phyloP scores from a whole-genome alignment of 2,113 vertebrate genomes.

The Cranoglanis bouderius region DNA sequence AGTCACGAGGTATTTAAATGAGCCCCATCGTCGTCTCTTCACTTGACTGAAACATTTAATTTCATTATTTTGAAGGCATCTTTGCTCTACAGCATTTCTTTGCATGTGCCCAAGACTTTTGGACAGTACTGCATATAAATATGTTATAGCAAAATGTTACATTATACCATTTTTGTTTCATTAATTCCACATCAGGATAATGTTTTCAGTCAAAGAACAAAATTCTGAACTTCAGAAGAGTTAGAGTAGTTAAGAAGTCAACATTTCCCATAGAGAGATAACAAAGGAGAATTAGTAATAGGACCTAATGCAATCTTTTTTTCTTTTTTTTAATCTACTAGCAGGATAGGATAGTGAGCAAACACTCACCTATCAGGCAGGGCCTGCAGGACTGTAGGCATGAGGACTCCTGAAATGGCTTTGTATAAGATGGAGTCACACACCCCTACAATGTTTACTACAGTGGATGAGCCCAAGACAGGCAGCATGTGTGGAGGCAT shows the following conservation, averaged over 20 bases:
- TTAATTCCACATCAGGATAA: background rate
- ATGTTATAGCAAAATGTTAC: background rate
- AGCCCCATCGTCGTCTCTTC: background rate
- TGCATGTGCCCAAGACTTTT: too few relatives aligned
- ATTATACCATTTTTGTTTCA: background rate
- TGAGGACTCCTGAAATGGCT: conserved; percentile 97
- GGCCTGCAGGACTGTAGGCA: conserved; percentile 97
- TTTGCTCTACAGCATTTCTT: too few relatives aligned
- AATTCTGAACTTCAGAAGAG: background rate
- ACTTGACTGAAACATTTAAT: too few relatives aligned
- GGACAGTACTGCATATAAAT: background rate
- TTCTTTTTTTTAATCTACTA: background rate
- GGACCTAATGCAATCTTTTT: background rate
- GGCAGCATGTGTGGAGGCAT: conserved; percentile 99
- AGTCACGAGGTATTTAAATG: background rate
- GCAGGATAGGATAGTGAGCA: background rate
- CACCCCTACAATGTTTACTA: conserved; percentile 97
- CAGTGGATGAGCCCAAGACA: conserved; percentile 89
- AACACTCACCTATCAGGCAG: conserved; percentile 92
- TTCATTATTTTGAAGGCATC: too few relatives aligned
- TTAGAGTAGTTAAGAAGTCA: background rate
- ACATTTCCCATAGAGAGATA: background rate
- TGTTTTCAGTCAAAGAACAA: background rate
- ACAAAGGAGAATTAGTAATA: background rate
- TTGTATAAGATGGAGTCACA: conserved; percentile 99